Evolutionary conservation across 2,888 invertebrate species (phyloP).

Genomic region (Melieria picta): DNA sequence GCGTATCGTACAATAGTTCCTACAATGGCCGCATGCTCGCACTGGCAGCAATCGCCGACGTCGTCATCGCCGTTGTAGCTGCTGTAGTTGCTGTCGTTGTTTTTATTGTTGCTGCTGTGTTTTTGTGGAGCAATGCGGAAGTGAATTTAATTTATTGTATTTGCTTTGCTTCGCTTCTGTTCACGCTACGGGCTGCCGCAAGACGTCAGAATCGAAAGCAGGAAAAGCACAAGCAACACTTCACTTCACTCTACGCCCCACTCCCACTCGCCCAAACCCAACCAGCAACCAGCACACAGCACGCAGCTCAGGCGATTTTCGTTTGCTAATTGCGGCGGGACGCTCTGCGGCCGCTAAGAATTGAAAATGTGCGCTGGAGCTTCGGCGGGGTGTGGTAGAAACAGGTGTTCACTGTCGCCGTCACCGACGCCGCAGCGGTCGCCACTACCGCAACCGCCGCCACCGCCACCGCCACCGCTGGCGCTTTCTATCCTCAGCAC

Average conservation of each 20-base stretch:
- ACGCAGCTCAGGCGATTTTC: no score
- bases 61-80: conserved; percentile 38
- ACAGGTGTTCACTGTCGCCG: no score
- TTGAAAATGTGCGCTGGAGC: no score
- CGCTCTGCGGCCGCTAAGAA: no score
- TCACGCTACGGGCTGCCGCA: background rate
- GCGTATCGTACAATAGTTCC: background rate
- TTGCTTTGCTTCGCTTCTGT: conserved; percentile 33
- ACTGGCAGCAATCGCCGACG: background rate
- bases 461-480: background rate
- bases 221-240: background rate
- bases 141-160: conserved; percentile 58
- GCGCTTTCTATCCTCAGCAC: background rate
- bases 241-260: background rate
- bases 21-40: background rate
- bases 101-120: conserved; percentile 47
- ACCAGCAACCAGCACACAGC: background rate
- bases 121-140: conserved; percentile 67
- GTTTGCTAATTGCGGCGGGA: no score
- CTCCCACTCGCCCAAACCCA: background rate
- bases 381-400: no score
- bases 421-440: background rate
- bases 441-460: background rate
- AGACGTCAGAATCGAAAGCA: conserved; percentile 2
- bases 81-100: conserved; percentile 35